Conservation (phyloP, 2,888 invertebrate genomes). For the Uropetala carovei region DNA sequence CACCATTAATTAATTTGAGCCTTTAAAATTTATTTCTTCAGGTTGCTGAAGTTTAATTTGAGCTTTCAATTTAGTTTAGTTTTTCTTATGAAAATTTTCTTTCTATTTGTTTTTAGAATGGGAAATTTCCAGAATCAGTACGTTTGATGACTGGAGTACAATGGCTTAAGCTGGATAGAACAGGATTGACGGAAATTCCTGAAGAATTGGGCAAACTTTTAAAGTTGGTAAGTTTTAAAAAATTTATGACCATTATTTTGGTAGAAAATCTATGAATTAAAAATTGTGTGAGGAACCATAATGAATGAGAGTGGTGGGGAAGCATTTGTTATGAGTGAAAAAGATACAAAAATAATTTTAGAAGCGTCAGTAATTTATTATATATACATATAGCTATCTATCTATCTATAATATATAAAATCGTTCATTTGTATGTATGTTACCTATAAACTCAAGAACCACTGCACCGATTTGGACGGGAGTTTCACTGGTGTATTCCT, state of each 20-base stretch:
- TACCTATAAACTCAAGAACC: too few relatives aligned
- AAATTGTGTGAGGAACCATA: not conserved
- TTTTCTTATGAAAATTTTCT: constrained; percentile 42
- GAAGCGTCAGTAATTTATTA: too few relatives aligned
- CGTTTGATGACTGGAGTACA: constrained; percentile 97
- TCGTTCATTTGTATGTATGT: too few relatives aligned
- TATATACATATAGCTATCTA: too few relatives aligned
- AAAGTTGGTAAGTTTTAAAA: constrained; percentile 83
- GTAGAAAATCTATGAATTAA: not conserved
- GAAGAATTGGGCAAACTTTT: constrained; percentile 95
- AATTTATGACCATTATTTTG: not conserved
- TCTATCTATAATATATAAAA: too few relatives aligned
- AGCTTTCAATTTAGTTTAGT: constrained; percentile 40
- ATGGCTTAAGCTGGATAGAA: constrained; percentile 96
- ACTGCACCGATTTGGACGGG: too few relatives aligned
- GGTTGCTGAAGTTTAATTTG: not conserved
- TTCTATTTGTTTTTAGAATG: constrained; percentile 79
- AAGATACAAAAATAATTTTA: too few relatives aligned
- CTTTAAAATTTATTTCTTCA: too few relatives aligned
- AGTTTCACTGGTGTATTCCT: too few relatives aligned
- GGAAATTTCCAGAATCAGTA: constrained; percentile 92
- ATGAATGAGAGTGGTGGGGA: not conserved
- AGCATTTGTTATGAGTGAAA: not conserved
- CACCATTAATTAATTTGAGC: too few relatives aligned
- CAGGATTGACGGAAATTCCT: constrained; percentile 91